phyloP scores from a whole-genome alignment of 2,113 vertebrate species.

The Chloropsis cyanopogon region DNA sequence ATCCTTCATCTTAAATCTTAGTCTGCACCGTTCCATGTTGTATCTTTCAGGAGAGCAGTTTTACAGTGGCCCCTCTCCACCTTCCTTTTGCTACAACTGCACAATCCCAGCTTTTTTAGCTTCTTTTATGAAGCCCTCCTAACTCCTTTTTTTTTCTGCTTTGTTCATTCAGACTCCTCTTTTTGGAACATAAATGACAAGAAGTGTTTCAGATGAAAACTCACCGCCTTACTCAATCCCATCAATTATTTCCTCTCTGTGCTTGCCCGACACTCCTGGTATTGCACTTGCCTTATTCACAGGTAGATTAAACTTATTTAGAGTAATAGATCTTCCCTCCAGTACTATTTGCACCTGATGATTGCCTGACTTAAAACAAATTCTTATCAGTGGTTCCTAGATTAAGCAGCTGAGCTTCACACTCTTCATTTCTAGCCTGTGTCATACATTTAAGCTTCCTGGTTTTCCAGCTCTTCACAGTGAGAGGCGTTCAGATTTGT shows the following conservation, averaged over 20 bases:
- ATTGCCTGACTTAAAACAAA: neutral
- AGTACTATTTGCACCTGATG: neutral
- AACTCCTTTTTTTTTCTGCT: neutral
- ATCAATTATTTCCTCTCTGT: neutral
- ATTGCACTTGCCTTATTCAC: neutral
- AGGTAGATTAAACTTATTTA: neutral
- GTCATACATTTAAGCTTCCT: neutral
- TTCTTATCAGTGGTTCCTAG: neutral
- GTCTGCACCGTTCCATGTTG: accelerated
- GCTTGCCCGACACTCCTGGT: neutral
- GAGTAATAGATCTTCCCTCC: neutral
- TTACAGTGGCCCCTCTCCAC: neutral
- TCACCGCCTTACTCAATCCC: neutral
- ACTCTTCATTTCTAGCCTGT: neutral
- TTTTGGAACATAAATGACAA: neutral
- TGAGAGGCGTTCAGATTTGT: neutral
- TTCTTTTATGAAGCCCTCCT: neutral
- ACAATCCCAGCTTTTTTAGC: neutral
- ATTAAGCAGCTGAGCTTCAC: neutral
- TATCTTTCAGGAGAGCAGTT: neutral
- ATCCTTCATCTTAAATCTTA: neutral
- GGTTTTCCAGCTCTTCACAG: neutral
- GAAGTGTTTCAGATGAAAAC: neutral
- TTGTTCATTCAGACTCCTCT: neutral
- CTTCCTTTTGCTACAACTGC: neutral